Conservation (phyloP, 1,140 invertebrate genomes). For the Hetaerina americana region DNA sequence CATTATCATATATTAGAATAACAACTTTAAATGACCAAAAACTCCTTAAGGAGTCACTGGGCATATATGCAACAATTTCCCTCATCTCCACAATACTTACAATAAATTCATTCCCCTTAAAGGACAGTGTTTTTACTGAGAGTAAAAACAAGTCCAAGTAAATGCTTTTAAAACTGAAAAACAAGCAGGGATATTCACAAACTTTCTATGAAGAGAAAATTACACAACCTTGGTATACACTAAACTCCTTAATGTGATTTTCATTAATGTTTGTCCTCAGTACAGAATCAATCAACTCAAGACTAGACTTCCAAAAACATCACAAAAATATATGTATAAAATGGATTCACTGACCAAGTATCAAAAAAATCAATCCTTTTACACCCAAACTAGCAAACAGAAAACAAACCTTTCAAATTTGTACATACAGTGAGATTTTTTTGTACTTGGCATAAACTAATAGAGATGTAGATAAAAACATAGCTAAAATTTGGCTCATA, state of each 20-base stretch:
- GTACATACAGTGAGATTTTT: background rate
- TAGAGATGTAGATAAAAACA: background rate
- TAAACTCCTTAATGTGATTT: no score
- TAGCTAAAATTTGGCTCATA: background rate
- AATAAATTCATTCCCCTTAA: background rate
- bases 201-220: background rate
- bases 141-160: background rate
- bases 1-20: background rate
- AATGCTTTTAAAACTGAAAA: background rate
- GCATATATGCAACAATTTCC: background rate
- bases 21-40: background rate
- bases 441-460: background rate
- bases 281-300: background rate
- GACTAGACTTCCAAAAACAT: background rate
- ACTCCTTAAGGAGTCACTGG: background rate
- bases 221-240: background rate
- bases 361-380: background rate
- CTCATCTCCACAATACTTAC: background rate
- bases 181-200: background rate
- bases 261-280: background rate
- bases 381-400: background rate
- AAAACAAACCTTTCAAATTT: constrained; percentile 1
- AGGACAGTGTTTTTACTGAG: background rate
- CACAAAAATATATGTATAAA: background rate
- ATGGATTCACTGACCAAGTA: background rate